These are phyloP conservation scores for Datnioides undecimradiatus DNA, from an alignment of 2,113 vertebrate genomes.

Conservation along the genomic window DNA sequence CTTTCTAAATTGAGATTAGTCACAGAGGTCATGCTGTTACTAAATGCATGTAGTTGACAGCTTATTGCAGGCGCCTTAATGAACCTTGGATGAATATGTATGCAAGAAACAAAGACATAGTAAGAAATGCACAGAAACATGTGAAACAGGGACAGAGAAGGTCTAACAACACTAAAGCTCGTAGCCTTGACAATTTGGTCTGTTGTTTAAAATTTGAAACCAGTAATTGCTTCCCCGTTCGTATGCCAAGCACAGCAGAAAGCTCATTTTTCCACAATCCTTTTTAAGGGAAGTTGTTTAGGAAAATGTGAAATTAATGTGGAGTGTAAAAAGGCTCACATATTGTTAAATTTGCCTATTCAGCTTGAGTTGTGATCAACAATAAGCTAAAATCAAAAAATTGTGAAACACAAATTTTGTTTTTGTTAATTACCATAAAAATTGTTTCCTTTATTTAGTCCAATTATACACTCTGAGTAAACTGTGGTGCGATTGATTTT, in stretches of 20 bases:
- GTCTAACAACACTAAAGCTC: neutral
- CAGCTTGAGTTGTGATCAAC: neutral
- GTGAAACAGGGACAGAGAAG: neutral
- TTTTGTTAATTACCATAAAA: neutral
- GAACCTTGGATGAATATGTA: conserved; percentile 38
- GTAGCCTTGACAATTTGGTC: neutral
- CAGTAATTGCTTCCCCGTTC: neutral
- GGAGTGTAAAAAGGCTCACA: neutral
- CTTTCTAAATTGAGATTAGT: conserved; percentile 68
- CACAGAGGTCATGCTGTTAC: conserved; percentile 55
- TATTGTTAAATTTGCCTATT: neutral
- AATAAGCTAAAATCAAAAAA: neutral
- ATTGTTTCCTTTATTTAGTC: neutral
- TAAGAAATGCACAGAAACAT: neutral
- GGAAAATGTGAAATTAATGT: neutral
- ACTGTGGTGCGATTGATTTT: neutral
- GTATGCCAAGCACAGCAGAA: neutral
- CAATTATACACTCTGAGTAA: neutral
- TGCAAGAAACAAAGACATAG: conserved; percentile 23
- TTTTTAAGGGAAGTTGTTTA: neutral
- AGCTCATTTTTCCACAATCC: neutral
- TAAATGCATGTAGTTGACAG: conserved; percentile 37
- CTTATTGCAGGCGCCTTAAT: conserved; percentile 44
- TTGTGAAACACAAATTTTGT: neutral
- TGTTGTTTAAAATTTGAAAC: neutral